Evolutionary conservation across 1,140 invertebrate species (phyloP).

Genomic region (Drosophila hydei): DNA sequence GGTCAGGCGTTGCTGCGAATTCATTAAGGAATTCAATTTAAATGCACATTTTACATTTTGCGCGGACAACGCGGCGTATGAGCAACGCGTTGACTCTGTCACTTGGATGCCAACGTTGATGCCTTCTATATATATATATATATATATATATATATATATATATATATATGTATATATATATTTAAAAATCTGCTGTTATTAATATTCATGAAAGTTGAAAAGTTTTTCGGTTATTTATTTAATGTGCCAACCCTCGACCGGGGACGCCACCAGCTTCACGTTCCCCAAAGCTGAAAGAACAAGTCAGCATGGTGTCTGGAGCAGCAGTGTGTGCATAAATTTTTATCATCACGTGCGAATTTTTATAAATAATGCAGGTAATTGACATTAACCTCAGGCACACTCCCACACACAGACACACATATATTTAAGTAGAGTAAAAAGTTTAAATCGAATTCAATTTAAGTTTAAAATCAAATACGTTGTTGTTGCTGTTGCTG

Average conservation of each 20-base stretch:
- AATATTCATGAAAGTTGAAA: conserved; percentile 68
- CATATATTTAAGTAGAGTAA: conserved; percentile 1
- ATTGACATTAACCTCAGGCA: conserved; percentile 40
- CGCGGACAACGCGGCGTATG: conserved; percentile 43
- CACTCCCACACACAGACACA: background rate
- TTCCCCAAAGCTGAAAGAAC: conserved; percentile 7
- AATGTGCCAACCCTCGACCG: conserved; percentile 24
- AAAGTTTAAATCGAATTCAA: conserved; percentile 59
- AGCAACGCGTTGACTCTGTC: conserved; percentile 47
- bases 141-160: background rate
- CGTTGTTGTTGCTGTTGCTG: no score
- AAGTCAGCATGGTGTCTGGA: conserved; percentile 22
- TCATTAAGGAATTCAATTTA: conserved; percentile 70
- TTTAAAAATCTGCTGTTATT: conserved; percentile 58
- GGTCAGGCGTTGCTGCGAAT: conserved; percentile 55
- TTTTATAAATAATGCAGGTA: conserved; percentile 57
- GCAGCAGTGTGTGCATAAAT: conserved; percentile 49
- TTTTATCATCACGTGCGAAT: conserved; percentile 52
- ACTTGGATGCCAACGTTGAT: conserved; percentile 43
- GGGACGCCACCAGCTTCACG: background rate
- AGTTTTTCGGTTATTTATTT: conserved; percentile 68
- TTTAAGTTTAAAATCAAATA: no score
- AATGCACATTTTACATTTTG: conserved; percentile 63
- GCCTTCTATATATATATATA: conserved; percentile 12
- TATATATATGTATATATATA: conserved; percentile 16